These are phyloP conservation scores for Caprella mutica DNA, from an alignment of 2,888 invertebrate genomes.

Conservation along the genomic window DNA sequence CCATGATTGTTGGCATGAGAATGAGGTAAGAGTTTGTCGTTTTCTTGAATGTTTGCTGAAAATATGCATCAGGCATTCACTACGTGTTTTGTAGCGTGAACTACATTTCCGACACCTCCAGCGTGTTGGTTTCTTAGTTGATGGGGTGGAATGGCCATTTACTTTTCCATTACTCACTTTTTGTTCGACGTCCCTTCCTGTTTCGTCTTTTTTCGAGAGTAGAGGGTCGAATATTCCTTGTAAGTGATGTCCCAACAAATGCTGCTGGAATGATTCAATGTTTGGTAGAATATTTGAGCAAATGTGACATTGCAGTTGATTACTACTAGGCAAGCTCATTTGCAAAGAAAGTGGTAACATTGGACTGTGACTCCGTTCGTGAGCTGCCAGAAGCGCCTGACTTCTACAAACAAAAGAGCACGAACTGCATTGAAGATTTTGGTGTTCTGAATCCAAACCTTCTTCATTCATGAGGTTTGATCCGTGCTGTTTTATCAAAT, in stretches of 20 bases:
- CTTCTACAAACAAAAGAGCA: conserved; percentile 26
- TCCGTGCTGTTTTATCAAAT: conserved; percentile 43
- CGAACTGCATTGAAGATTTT: conserved; percentile 19
- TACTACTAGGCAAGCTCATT: conserved; percentile 38
- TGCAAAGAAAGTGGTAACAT: conserved; percentile 11
- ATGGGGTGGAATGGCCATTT: neutral
- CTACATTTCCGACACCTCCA: conserved; percentile 39
- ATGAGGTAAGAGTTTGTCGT: conserved; percentile 18
- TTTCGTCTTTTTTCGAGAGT: conserved; percentile 17
- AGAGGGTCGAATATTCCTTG: conserved; percentile 38
- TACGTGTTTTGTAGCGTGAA: conserved; percentile 38
- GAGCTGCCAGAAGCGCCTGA: conserved; percentile 35
- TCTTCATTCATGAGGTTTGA: conserved; percentile 20
- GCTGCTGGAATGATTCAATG: conserved; percentile 51
- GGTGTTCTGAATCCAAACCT: neutral
- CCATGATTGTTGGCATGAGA: conserved; percentile 14
- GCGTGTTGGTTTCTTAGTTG: conserved; percentile 23
- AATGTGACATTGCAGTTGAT: conserved; percentile 48
- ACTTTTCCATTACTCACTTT: neutral
- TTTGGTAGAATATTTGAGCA: conserved; percentile 50
- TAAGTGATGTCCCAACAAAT: conserved; percentile 51
- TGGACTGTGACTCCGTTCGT: conserved; percentile 19
- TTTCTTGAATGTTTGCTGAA: conserved; percentile 37
- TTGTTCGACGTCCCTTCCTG: neutral
- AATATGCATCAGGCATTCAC: conserved; percentile 39